phyloP scores from a whole-genome alignment of 2,113 vertebrate species.

The Peromyscus maniculatus region DNA sequence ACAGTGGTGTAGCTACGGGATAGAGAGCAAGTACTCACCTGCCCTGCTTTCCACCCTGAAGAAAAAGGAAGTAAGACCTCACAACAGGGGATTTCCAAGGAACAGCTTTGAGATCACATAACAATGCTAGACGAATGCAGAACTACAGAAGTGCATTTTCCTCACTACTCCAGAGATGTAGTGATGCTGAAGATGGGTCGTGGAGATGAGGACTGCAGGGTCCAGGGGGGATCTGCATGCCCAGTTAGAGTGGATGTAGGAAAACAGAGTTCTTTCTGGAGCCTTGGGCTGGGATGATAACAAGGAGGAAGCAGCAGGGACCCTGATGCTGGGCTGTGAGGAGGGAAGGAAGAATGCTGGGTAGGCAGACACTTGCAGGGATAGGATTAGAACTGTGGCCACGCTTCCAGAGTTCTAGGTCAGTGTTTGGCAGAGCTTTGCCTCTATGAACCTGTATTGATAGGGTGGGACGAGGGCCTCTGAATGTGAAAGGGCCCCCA shows the following conservation, averaged over 20 bases:
- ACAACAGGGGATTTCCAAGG: background rate
- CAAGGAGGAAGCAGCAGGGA: background rate
- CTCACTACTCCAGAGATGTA: background rate
- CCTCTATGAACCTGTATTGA: too few relatives aligned
- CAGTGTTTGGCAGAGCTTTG: background rate
- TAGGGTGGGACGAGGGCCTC: background rate
- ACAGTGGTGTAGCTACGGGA: too few relatives aligned
- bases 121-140: background rate
- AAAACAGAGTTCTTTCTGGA: background rate
- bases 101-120: background rate
- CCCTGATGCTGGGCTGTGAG: fast-evolving
- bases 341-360: background rate
- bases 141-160: background rate
- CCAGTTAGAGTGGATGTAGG: too few relatives aligned
- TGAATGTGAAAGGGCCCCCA: background rate
- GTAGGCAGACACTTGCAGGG: background rate
- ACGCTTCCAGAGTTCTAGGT: too few relatives aligned
- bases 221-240: background rate
- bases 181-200: background rate
- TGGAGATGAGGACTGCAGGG: background rate
- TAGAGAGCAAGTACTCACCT: background rate
- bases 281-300: background rate
- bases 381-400: background rate
- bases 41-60: background rate
- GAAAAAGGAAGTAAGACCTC: background rate